Evolutionary conservation across 2,888 invertebrate species (phyloP).

Genomic region (Neoscelio sp.): DNA sequence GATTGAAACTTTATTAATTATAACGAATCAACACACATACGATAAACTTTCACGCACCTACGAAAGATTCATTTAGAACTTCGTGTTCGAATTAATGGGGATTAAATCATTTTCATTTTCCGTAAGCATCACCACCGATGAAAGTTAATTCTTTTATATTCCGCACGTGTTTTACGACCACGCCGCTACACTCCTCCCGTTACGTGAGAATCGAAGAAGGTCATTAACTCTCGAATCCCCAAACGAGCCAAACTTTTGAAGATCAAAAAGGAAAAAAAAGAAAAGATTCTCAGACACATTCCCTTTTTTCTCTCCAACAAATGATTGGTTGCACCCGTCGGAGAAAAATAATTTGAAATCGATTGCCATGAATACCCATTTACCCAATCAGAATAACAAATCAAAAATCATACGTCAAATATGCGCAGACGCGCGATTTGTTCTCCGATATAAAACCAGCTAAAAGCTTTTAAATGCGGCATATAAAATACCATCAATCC

Average conservation of each 20-base stretch:
- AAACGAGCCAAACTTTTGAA: slow-evolving; percentile 12
- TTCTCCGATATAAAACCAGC: slow-evolving; percentile 29
- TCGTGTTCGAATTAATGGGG: slow-evolving; percentile 16
- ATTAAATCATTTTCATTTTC: slow-evolving; percentile 20
- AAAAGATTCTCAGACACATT: not conserved
- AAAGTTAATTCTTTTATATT: slow-evolving; percentile 28
- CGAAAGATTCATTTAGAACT: slow-evolving; percentile 5
- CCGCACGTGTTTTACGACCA: slow-evolving; percentile 4
- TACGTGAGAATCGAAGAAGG: slow-evolving; percentile 6
- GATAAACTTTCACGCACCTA: slow-evolving; percentile 8
- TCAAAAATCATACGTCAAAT: slow-evolving; percentile 30
- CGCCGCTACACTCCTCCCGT: not conserved
- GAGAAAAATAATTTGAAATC: slow-evolving; percentile 1
- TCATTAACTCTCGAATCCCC: slow-evolving; percentile 11
- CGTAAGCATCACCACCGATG: slow-evolving; percentile 1
- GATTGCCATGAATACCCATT: not conserved
- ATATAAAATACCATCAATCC: slow-evolving; percentile 52
- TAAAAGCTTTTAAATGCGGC: slow-evolving; percentile 51
- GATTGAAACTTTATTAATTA: slow-evolving; percentile 42
- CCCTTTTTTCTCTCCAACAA: not conserved
- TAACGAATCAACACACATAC: slow-evolving; percentile 2
- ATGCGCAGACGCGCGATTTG: slow-evolving; percentile 26
- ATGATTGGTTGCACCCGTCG: not conserved
- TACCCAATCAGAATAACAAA: slow-evolving; percentile 13
- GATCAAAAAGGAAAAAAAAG: not conserved